Conservation (phyloP, 2,888 invertebrate genomes). For the Capitulum mitella region DNA sequence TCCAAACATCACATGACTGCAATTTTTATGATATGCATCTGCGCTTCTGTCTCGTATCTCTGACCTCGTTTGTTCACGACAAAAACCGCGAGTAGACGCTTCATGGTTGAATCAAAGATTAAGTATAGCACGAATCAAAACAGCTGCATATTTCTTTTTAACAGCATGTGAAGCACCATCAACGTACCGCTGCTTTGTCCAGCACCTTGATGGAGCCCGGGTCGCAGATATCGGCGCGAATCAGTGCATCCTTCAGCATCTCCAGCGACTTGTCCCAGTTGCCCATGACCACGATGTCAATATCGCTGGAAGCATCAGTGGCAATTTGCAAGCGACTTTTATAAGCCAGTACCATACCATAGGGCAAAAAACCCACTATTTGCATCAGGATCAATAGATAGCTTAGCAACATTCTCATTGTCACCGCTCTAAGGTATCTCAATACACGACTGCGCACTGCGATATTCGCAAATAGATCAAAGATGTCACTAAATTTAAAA, state of each 20-base stretch:
- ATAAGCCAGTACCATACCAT: too few relatives aligned
- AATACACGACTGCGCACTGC: background rate
- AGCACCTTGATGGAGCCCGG: slow-evolving; percentile 86
- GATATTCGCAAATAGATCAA: background rate
- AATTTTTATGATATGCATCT: too few relatives aligned
- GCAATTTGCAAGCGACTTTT: too few relatives aligned
- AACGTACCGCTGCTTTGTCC: slow-evolving; percentile 83
- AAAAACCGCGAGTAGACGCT: too few relatives aligned
- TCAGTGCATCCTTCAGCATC: slow-evolving; percentile 81
- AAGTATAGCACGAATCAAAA: too few relatives aligned
- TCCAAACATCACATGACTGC: too few relatives aligned
- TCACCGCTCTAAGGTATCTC: background rate
- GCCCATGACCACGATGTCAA: slow-evolving; percentile 62
- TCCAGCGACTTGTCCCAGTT: slow-evolving; percentile 84
- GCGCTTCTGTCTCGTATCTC: too few relatives aligned
- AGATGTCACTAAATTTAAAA: background rate
- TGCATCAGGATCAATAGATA: background rate
- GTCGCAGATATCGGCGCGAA: slow-evolving; percentile 82
- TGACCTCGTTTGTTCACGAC: too few relatives aligned
- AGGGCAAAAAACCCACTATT: slow-evolving; percentile 19
- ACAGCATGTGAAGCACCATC: background rate
- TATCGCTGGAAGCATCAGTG: slow-evolving; percentile 62
- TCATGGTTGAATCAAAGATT: too few relatives aligned
- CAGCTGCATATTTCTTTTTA: background rate
- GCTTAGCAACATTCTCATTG: background rate